Base-by-base conservation (phyloP, 1,140 invertebrate genomes). In the Ooceraea biroi region DNA sequence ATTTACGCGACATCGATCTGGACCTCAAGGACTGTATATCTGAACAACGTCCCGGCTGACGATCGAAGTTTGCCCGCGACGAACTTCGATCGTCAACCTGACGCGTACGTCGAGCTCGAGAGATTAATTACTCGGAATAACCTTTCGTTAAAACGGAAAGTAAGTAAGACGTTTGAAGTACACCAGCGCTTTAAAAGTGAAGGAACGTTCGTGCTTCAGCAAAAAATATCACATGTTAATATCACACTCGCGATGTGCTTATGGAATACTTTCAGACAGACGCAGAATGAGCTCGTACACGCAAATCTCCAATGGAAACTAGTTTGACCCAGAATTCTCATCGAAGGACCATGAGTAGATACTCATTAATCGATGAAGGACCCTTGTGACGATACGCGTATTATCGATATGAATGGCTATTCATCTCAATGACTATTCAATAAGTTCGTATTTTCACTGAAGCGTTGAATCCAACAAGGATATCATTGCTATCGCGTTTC, bases 381-480 rank as follows among this genome's bases (percentile, higher is more conserved):
- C 36, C 17, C 52, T 80, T 50, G 65, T 71, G 22, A 44, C 27
- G n/a, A 60, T 73, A 82, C 30, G 22, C 27, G 30, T 66, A 52
- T 61, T 36, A 61, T 61, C 58, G 58, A 12, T 12, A 58, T 82
- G 55, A 73, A 82, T 60, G 44, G 17, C 25, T 22, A 80, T 71
- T 71, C 36, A 71, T 11, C 12, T 71, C 65, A 17, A 80, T 60
- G 36, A 71, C 41, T 55, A 58, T 60, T 69, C 65, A 58, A 44
- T 36, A 12, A 71, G 36, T 44, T 55, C 14, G 76, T 65, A 69
- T 66, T 69, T 80, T 69, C 17, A 69, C 3, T 17, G 36, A 44
- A 41, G 46, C 8, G 46, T 44, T 44, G 48, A 14, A 65, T 66
- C n/a, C 30, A 41, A 60, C 52, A 14, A 48, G 22, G 7, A 10